Conservation (phyloP, 1,140 invertebrate species). For the Eubasilissa regina region DNA sequence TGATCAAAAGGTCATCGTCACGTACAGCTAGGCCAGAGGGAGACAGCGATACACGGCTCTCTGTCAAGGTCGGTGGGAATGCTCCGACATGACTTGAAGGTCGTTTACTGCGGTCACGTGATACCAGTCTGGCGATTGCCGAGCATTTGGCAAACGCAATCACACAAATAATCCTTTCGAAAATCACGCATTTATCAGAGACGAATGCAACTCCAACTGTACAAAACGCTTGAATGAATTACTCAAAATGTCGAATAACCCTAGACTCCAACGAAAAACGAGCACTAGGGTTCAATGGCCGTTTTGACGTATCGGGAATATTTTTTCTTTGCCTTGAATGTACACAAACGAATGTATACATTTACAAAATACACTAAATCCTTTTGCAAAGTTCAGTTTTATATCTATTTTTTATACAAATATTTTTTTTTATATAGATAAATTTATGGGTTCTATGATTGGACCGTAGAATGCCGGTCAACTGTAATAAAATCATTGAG, state of each 20-base stretch:
- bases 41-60: constrained; percentile 38
- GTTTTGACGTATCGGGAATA: constrained; percentile 23
- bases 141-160: constrained; percentile 21
- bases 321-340: neutral
- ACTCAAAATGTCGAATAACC: neutral
- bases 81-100: constrained; percentile 57
- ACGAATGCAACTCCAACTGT: neutral
- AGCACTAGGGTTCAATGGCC: constrained; percentile 6
- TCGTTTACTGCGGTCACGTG: constrained; percentile 58
- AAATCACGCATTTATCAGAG: constrained; percentile 5
- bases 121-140: constrained; percentile 34
- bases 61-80: constrained; percentile 54
- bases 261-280: neutral
- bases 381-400: no score
- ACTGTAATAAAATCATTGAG: no score
- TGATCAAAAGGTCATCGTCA: constrained; percentile 28
- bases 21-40: constrained; percentile 25
- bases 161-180: constrained; percentile 23
- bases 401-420: no score
- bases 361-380: no score
- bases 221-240: neutral
- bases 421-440: no score
- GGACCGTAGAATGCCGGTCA: no score
- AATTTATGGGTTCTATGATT: no score
- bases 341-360: no score